These are phyloP conservation scores for Drosophila takahashii DNA, from an alignment of 1,140 invertebrate genomes.

Conservation along the genomic window DNA sequence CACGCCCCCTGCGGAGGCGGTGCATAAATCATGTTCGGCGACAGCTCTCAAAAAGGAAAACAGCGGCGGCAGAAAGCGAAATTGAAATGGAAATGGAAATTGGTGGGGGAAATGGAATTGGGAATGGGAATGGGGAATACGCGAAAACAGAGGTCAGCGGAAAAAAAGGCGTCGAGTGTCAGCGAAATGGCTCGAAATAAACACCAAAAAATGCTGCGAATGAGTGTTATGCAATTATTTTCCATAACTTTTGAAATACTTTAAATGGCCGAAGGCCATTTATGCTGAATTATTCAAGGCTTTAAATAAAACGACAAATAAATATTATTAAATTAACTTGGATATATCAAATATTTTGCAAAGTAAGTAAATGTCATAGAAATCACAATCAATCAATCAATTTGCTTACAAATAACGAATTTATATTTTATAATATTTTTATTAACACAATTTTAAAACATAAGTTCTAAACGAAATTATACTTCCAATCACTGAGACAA, in stretches of 20 bases:
- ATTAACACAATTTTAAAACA: too few species aligned
- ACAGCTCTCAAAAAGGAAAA: constrained; percentile 22
- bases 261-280: not conserved
- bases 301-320: too few species aligned
- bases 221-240: not conserved
- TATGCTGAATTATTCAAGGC: too few species aligned
- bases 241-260: not conserved
- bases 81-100: constrained; percentile 30
- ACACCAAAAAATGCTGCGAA: not conserved
- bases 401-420: too few species aligned
- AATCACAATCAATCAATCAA: too few species aligned
- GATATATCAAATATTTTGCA: too few species aligned
- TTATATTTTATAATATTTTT: too few species aligned
- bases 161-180: not conserved
- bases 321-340: too few species aligned
- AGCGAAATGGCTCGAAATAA: constrained; percentile 1
- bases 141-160: constrained; percentile 10
- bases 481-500: not conserved
- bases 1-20: constrained; percentile 34
- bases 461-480: too few species aligned
- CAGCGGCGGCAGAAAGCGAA: constrained; percentile 16
- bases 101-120: not conserved
- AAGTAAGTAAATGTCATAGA: too few species aligned
- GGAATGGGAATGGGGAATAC: not conserved
- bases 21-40: constrained; percentile 42